A percentile compares a stretch with the other conserved stretches of the same genome.
These are phyloP conservation scores for Chrosomus eos DNA, from an alignment of 2,797 vertebrate species.

Conservation along the genomic window DNA sequence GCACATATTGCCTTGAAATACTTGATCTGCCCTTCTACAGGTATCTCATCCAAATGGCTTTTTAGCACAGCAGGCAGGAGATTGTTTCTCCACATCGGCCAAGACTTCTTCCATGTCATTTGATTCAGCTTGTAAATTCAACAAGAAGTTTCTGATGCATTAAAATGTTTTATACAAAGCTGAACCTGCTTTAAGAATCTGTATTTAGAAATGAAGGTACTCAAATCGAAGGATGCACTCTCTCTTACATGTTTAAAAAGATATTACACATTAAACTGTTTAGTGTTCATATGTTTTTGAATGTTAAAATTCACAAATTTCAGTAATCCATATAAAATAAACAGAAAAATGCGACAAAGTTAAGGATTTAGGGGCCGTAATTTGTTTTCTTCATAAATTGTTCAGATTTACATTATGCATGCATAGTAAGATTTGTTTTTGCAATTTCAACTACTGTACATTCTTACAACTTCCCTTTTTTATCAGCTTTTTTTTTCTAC, in stretches of 20 bases:
- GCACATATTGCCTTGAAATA: neutral
- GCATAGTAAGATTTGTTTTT: neutral
- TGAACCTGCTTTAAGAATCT: neutral
- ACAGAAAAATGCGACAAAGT: neutral
- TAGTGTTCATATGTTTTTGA: neutral
- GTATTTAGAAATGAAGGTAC: neutral
- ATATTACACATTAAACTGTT: too few species aligned
- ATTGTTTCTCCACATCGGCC: neutral
- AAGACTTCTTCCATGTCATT: neutral
- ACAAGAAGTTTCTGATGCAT: neutral
- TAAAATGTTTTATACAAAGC: neutral
- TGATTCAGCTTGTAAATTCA: neutral
- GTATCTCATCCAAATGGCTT: neutral
- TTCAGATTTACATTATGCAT: neutral
- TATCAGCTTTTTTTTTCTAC: neutral
- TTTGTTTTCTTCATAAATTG: neutral
- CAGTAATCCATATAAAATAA: neutral
- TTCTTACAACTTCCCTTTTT: neutral
- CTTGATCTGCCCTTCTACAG: neutral
- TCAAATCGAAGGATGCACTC: neutral
- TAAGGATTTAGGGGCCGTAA: neutral
- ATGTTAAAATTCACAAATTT: neutral
- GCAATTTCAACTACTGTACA: too few species aligned
- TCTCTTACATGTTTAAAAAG: neutral
- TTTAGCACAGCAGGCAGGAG: neutral